These are phyloP conservation scores for Toxotes lorentzi DNA, from an alignment of 2,797 vertebrate species.

Conservation along the genomic window DNA sequence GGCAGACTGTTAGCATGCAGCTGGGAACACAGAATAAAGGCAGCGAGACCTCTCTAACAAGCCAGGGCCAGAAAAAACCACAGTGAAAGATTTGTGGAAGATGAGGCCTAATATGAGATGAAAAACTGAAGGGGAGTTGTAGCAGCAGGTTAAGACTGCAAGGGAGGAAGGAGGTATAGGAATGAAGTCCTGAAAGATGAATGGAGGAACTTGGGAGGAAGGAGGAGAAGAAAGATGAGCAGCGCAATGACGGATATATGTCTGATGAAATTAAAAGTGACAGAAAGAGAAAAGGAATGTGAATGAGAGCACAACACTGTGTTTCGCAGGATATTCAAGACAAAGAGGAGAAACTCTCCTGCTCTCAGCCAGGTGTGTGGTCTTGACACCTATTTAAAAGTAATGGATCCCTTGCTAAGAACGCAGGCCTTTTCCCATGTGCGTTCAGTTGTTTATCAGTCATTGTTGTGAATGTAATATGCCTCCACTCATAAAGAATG, in stretches of 20 bases:
- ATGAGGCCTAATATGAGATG: conserved; percentile 23
- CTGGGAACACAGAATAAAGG: conserved; percentile 54
- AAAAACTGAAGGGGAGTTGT: background rate
- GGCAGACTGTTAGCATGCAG: conserved; percentile 55
- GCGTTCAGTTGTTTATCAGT: background rate
- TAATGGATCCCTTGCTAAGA: background rate
- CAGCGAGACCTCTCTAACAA: conserved; percentile 11
- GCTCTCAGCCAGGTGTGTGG: conserved; percentile 39
- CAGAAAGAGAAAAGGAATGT: conserved; percentile 2
- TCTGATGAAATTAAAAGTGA: conserved; percentile 11
- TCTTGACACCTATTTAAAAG: conserved; percentile 1
- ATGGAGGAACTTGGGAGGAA: conserved; percentile 10
- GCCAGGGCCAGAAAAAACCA: conserved; percentile 35
- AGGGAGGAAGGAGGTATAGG: background rate
- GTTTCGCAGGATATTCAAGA: background rate
- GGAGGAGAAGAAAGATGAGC: conserved; percentile 13
- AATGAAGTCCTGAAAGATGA: conserved; percentile 25
- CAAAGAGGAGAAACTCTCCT: background rate
- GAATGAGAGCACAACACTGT: background rate
- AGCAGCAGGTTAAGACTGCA: background rate
- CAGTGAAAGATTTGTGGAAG: conserved; percentile 37
- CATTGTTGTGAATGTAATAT: background rate
- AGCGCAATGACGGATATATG: conserved; percentile 15
- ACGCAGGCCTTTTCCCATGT: background rate
- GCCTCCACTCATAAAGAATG: conserved; percentile 17